Conservation (phyloP, 2,888 invertebrate species). For the Halictus quadricinctus region DNA sequence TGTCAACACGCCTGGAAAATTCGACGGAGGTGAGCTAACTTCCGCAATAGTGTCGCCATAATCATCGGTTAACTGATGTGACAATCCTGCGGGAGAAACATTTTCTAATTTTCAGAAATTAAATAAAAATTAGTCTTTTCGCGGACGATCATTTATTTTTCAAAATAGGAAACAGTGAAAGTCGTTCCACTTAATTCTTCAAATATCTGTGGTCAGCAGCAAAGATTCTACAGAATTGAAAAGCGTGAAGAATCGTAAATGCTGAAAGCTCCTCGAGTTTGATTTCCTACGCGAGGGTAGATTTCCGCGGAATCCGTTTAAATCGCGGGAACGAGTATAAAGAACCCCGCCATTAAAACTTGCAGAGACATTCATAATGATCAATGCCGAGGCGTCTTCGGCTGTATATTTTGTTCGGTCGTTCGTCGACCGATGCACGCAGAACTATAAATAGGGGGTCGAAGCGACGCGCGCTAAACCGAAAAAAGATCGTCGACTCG, state of each 20-base stretch:
- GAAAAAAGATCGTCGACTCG: conserved; percentile 57
- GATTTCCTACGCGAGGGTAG: not conserved
- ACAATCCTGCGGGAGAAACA: not conserved
- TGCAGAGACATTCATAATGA: not conserved
- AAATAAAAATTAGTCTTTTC: too few species aligned
- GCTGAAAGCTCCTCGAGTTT: not conserved
- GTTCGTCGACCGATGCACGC: conserved; percentile 26
- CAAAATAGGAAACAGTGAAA: too few species aligned
- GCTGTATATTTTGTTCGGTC: not conserved
- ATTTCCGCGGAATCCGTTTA: not conserved
- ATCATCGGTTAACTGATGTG: not conserved
- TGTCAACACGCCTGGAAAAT: not conserved
- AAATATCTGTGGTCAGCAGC: too few species aligned
- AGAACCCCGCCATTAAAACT: not conserved
- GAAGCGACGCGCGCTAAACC: conserved; percentile 38
- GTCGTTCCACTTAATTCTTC: too few species aligned
- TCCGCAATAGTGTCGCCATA: not conserved
- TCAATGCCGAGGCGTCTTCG: not conserved
- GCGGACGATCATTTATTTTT: too few species aligned
- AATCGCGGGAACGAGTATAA: not conserved
- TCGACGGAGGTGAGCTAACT: not conserved
- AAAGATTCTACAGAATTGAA: too few species aligned
- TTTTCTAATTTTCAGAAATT: too few species aligned
- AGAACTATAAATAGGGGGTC: conserved; percentile 23
- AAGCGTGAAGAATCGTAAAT: too few species aligned